phyloP scores from a whole-genome alignment of 2,797 vertebrate genomes.

The Peromyscus nudipes region DNA sequence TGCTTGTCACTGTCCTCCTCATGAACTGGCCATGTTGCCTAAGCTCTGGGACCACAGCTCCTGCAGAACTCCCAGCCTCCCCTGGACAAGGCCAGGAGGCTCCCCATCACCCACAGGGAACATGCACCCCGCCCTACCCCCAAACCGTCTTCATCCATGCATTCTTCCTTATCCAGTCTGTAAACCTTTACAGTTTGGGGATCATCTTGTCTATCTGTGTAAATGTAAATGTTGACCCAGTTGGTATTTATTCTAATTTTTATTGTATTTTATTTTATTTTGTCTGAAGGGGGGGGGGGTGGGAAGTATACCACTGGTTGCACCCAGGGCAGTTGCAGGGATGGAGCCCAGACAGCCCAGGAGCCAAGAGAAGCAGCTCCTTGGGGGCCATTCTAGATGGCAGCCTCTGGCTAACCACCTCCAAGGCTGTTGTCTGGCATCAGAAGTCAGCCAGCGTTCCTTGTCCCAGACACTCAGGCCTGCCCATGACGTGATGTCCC shows the following conservation, averaged over 20 bases:
- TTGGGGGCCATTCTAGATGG: background rate
- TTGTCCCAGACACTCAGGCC: background rate
- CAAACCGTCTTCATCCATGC: background rate
- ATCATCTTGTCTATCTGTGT: slow-evolving; percentile 63
- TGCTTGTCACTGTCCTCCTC: slow-evolving; percentile 25
- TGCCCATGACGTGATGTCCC: background rate
- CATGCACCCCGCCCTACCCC: background rate
- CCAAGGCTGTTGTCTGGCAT: background rate
- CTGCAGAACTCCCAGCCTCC: slow-evolving; percentile 13
- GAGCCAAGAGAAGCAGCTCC: background rate
- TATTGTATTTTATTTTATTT: slow-evolving; percentile 84
- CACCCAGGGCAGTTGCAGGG: slow-evolving; percentile 51
- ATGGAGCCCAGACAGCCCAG: background rate
- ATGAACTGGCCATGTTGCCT: slow-evolving; percentile 43
- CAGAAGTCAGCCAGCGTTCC: slow-evolving; percentile 2
- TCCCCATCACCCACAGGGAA: background rate
- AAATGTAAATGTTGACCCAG: slow-evolving; percentile 80
- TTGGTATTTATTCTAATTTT: slow-evolving; percentile 75
- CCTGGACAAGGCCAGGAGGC: background rate
- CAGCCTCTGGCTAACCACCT: background rate
- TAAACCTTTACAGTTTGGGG: slow-evolving; percentile 53
- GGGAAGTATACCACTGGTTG: slow-evolving; percentile 41
- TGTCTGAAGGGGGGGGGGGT: slow-evolving; percentile 48
- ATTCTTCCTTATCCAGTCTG: slow-evolving; percentile 76
- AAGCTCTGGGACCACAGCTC: slow-evolving; percentile 40